Conservation (phyloP, 64 coral and sea anemone genomes). For the Pocillopora verrucosa region DNA sequence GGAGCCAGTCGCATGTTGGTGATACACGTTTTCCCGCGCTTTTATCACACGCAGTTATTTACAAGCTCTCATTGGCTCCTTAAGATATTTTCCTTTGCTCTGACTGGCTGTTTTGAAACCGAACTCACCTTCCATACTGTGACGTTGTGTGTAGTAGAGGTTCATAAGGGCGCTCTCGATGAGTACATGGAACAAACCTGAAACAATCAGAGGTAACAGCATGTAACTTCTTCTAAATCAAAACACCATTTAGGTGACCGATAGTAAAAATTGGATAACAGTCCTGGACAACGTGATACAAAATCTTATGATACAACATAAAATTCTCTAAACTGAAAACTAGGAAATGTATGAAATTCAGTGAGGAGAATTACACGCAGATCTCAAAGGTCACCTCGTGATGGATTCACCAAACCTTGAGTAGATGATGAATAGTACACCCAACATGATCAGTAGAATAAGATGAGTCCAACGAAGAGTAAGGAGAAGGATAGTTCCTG, state of each 20-base stretch:
- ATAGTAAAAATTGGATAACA: no score
- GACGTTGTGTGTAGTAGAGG: conserved; percentile 92
- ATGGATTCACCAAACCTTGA: conserved; percentile 10
- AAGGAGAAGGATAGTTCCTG: background rate
- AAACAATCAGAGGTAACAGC: conserved; percentile 3
- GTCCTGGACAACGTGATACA: no score
- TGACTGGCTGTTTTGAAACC: background rate
- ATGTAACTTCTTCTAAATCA: background rate
- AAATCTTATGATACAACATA: no score
- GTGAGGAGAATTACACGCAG: background rate
- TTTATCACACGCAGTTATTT: no score
- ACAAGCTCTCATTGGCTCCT: background rate
- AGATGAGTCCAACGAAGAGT: background rate
- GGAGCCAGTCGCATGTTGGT: no score
- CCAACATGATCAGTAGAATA: background rate
- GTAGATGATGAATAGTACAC: background rate
- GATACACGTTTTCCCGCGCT: no score
- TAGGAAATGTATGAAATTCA: background rate
- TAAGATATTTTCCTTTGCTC: background rate
- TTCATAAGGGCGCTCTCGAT: conserved; percentile 73
- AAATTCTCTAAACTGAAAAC: background rate
- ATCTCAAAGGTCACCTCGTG: background rate
- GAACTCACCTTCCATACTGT: conserved; percentile 88
- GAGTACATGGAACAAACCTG: conserved; percentile 95
- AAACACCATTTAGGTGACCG: background rate